A percentile compares a stretch with the other conserved stretches of the same genome.
phyloP scores from a whole-genome alignment of 1,140 invertebrate species.

The Nephotettix cincticeps region DNA sequence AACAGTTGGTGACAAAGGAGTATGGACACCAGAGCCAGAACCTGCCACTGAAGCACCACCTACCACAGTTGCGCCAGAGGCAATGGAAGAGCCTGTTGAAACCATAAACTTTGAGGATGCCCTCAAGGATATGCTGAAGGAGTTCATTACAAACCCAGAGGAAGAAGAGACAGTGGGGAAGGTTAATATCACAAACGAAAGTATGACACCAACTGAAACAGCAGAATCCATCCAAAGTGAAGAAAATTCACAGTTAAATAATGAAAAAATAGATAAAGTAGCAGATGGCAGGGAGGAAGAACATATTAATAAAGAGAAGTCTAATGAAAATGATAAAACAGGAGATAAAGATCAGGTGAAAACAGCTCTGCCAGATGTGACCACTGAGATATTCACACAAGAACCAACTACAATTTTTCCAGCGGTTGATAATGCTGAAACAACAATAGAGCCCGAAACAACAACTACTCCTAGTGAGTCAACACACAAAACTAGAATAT shows the following conservation, averaged over 20 bases:
- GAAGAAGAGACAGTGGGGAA: not conserved
- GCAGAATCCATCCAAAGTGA: conserved; percentile 4
- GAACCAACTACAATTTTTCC: conserved; percentile 16
- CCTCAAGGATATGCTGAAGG: conserved; percentile 21
- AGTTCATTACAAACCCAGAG: conserved; percentile 20
- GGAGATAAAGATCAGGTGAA: not conserved
- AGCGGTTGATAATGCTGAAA: not conserved
- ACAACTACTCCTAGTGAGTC: conserved; percentile 39
- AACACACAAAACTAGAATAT: conserved; percentile 50
- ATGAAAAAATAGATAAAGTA: not conserved
- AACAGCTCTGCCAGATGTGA: conserved; percentile 18
- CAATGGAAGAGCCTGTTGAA: conserved; percentile 29
- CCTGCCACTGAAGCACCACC: conserved; percentile 27
- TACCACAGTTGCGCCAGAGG: conserved; percentile 38
- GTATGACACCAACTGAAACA: not conserved
- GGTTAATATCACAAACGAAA: not conserved
- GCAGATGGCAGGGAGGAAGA: not conserved
- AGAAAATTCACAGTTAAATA: no score
- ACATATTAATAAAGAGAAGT: not conserved
- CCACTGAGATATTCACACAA: conserved; percentile 7
- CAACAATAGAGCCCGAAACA: conserved; percentile 26
- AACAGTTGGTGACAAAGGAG: not conserved
- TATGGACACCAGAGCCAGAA: not conserved
- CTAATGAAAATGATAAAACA: not conserved
- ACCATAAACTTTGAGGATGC: conserved; percentile 21